Conservation (phyloP, 2,888 invertebrate species). For the Acanthacorydalis orientalis region DNA sequence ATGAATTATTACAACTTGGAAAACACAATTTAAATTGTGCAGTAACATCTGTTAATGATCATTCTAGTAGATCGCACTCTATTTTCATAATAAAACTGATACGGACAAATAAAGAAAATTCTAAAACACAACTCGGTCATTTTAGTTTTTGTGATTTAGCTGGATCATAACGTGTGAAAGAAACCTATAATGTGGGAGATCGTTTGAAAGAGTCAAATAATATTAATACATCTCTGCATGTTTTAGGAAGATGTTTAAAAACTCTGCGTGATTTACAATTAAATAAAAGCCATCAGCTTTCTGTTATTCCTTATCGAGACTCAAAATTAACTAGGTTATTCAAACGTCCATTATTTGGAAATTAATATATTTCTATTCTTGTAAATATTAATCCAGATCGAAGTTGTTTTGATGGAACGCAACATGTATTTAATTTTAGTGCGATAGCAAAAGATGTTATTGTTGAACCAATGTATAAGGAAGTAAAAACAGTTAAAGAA, state of each 20-base stretch:
- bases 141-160: constrained; percentile 85
- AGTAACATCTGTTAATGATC: constrained; percentile 59
- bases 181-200: constrained; percentile 53
- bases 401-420: constrained; percentile 61
- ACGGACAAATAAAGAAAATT: constrained; percentile 26
- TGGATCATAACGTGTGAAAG: constrained; percentile 67
- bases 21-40: constrained; percentile 60
- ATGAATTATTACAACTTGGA: constrained; percentile 58
- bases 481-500: not conserved
- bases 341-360: constrained; percentile 58
- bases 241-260: constrained; percentile 66
- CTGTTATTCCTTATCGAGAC: constrained; percentile 51
- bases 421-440: constrained; percentile 66
- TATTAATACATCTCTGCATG: constrained; percentile 78
- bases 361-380: constrained; percentile 59
- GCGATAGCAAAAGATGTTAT: constrained; percentile 50
- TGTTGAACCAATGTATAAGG: constrained; percentile 9
- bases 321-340: constrained; percentile 78
- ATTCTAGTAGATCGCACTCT: constrained; percentile 78
- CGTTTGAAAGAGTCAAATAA: constrained; percentile 69
- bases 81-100: constrained; percentile 71
- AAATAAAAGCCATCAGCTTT: constrained; percentile 17
- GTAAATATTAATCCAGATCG: constrained; percentile 69
- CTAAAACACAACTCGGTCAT: constrained; percentile 16
- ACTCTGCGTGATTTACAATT: constrained; percentile 28